A percentile compares a stretch with the other conserved stretches of the same genome.
Conservation (phyloP, 2,888 invertebrate species). For the Rhingia campestris region DNA sequence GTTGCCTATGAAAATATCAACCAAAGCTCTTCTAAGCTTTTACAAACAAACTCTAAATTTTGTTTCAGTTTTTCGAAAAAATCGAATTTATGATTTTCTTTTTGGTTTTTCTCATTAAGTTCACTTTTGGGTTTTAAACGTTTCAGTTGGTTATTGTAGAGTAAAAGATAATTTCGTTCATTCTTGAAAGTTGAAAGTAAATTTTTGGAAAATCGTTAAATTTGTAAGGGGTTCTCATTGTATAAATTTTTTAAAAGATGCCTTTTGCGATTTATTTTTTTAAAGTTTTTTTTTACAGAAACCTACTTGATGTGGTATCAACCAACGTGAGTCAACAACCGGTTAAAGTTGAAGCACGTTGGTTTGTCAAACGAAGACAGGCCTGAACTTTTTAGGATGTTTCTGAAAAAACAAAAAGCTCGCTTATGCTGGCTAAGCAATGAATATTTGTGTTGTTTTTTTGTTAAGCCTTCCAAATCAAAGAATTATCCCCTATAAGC, state of each 20-base stretch:
- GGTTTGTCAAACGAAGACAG: too few relatives aligned
- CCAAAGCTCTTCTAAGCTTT: constrained; percentile 83
- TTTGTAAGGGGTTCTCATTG: constrained; percentile 10
- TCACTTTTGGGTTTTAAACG: constrained; percentile 40
- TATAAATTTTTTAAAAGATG: neutral
- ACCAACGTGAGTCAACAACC: too few relatives aligned
- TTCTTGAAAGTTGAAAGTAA: constrained; percentile 24
- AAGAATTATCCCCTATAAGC: too few relatives aligned
- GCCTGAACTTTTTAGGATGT: too few relatives aligned
- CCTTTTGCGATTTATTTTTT: neutral
- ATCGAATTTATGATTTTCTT: constrained; percentile 22
- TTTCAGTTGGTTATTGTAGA: constrained; percentile 38
- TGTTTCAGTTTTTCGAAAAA: constrained; percentile 49
- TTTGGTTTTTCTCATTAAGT: constrained; percentile 31
- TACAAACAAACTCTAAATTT: constrained; percentile 81
- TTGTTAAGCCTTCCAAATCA: too few relatives aligned
- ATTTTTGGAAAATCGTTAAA: neutral
- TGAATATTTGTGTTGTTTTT: too few relatives aligned
- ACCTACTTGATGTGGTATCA: too few relatives aligned
- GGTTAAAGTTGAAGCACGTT: too few relatives aligned
- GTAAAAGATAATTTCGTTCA: constrained; percentile 30
- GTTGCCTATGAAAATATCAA: constrained; percentile 82
- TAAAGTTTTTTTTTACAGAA: too few relatives aligned
- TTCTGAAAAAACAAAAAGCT: too few relatives aligned
- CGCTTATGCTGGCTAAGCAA: too few relatives aligned